Base-by-base conservation (phyloP, 2,888 invertebrate species). In the Lasioglossum zephyrum region DNA sequence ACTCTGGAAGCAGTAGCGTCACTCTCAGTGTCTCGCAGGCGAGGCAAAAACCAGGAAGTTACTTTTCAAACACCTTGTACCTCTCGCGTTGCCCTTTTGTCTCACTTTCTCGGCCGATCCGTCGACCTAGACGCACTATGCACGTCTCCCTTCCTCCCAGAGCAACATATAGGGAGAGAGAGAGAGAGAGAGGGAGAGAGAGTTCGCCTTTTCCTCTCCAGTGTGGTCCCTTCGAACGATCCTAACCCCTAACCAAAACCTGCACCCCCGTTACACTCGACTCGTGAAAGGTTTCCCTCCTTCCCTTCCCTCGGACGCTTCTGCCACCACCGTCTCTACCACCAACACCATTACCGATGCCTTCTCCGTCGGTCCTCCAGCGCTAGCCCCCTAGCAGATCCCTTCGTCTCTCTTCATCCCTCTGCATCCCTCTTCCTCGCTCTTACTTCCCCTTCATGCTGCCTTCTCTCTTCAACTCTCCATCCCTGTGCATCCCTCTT, bases 201-300 rank as follows among this genome's bases (percentile, higher is more conserved):
- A 49, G 16, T 26, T 60, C 63, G 63, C 84, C 47, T 53, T 80
- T 80, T 79, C 83, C 77, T 79, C 80, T 82, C 77, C 77, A 66
- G 57, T 36, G 72, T 75, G 73, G 84, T 80, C 85, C 83, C 81
- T 87, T 85, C 84, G 82, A 80, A 80, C 86, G 86, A 90, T 89
- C 86, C 85, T 90, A 91, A 90, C 88, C 91, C 90, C 92, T 87
- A 91, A 87, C 91, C 87, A 85, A 90, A 92, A 87, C 86, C 90
- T 87, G 88, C 87, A 88, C 87, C 90, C 87, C 91, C 88, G 85
- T 85, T 87, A 84, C 82, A 87, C 80, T 89, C 86, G 74, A 89
- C 84, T 87, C 87, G 80, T 87, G 88, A 88, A 90, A 91, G 89
- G 87, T 87, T 89, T 89, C 89, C 85, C 82, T 86, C 82, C 84